Evolutionary conservation across 2,113 vertebrate species (phyloP).

Genomic region (Anolis carolinensis): DNA sequence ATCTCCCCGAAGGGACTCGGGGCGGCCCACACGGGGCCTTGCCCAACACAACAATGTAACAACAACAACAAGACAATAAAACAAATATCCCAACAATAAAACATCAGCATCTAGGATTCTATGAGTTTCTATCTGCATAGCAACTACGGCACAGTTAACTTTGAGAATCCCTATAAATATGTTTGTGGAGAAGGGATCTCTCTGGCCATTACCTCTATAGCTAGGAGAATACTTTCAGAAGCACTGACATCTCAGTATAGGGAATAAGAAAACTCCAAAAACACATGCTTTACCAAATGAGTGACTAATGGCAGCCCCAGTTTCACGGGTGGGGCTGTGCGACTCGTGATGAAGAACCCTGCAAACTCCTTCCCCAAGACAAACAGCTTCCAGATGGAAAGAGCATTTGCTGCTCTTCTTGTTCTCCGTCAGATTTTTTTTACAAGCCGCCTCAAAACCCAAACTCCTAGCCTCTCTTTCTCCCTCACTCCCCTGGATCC

Average conservation of each 20-base stretch:
- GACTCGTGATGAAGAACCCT: constrained; percentile 19
- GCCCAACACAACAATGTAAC: no score
- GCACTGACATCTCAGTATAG: neutral
- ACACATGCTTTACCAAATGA: neutral
- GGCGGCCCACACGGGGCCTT: no score
- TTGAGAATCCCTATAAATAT: no score
- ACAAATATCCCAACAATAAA: no score
- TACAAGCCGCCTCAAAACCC: constrained; percentile 14
- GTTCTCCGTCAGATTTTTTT: neutral
- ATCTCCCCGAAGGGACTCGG: no score
- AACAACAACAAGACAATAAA: no score
- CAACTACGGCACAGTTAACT: no score
- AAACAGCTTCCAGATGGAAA: constrained; percentile 32
- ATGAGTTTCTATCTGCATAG: no score
- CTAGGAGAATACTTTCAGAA: no score
- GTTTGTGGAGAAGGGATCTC: no score
- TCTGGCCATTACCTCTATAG: neutral
- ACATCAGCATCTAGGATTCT: no score
- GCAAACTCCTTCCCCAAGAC: constrained; percentile 13
- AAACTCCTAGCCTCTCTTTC: constrained; percentile 7
- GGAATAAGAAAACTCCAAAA: neutral
- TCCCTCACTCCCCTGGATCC: neutral
- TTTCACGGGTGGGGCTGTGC: neutral
- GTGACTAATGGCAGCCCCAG: neutral
- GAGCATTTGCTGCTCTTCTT: neutral